Conservation (phyloP, 2,888 invertebrate genomes). For the Rhynchonema sp. region DNA sequence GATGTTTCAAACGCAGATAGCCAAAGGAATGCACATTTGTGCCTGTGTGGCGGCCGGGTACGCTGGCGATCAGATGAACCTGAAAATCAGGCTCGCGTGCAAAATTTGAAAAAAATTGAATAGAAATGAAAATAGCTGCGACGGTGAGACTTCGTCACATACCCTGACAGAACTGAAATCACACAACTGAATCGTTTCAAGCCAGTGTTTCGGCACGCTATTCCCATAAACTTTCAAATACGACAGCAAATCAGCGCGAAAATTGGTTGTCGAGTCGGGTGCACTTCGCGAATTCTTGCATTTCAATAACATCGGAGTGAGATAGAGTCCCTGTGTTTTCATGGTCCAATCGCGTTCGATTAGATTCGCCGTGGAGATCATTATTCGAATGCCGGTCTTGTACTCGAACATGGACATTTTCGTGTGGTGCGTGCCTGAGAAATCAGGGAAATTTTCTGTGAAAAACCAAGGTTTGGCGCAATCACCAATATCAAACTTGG, state of each 20-base stretch:
- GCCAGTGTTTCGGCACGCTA: neutral
- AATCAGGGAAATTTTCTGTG: too few relatives aligned
- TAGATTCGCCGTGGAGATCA: conserved; percentile 76
- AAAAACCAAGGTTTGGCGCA: too few relatives aligned
- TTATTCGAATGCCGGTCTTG: conserved; percentile 54
- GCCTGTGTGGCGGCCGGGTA: conserved; percentile 58
- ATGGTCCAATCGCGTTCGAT: conserved; percentile 80
- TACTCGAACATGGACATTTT: conserved; percentile 64
- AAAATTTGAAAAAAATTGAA: too few relatives aligned
- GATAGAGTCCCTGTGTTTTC: conserved; percentile 48
- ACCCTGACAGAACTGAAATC: neutral
- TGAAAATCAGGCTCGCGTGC: too few relatives aligned
- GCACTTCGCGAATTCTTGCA: neutral
- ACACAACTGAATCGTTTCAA: neutral
- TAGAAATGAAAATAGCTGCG: too few relatives aligned
- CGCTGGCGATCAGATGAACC: conserved; percentile 47
- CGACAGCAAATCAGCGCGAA: neutral
- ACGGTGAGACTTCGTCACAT: too few relatives aligned
- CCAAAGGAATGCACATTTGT: conserved; percentile 42
- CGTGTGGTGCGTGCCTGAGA: conserved; percentile 60
- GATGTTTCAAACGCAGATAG: conserved; percentile 39
- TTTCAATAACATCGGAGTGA: neutral
- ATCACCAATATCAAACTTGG: too few relatives aligned
- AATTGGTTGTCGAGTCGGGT: neutral
- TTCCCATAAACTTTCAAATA: neutral